Conservation (phyloP, 2,113 vertebrate genomes). For the Archilochus colubris region DNA sequence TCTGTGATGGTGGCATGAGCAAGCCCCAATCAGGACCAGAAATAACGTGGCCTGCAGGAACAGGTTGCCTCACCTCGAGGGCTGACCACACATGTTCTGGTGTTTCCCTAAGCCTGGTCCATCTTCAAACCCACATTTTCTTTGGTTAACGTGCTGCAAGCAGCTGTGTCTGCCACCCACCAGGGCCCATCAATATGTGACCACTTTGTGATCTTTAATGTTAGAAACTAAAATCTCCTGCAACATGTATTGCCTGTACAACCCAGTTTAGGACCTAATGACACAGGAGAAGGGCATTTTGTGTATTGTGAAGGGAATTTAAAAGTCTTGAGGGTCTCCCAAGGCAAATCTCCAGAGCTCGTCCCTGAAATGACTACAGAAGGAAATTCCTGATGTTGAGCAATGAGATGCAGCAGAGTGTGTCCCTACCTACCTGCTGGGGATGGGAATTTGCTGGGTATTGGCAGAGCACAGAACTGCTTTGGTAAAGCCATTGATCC, state of each 20-base stretch:
- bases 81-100: neutral
- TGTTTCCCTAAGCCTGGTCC: neutral
- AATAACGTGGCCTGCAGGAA: neutral
- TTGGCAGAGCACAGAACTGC: neutral
- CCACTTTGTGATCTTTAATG: neutral
- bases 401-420: neutral
- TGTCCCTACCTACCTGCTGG: neutral
- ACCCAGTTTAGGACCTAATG: neutral
- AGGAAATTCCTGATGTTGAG: neutral
- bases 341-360: neutral
- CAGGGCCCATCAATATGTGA: neutral
- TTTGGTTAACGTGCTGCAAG: neutral
- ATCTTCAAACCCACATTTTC: neutral
- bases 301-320: neutral
- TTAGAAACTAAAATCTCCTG: neutral
- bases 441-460: neutral
- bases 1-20: neutral
- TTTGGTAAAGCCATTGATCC: neutral
- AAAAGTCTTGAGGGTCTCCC: neutral
- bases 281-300: neutral
- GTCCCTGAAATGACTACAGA: neutral
- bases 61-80: neutral
- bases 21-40: neutral
- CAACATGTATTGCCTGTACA: neutral
- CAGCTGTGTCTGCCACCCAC: neutral